phyloP scores from a whole-genome alignment of 2,113 vertebrate species.

The Raphicerus campestris region DNA sequence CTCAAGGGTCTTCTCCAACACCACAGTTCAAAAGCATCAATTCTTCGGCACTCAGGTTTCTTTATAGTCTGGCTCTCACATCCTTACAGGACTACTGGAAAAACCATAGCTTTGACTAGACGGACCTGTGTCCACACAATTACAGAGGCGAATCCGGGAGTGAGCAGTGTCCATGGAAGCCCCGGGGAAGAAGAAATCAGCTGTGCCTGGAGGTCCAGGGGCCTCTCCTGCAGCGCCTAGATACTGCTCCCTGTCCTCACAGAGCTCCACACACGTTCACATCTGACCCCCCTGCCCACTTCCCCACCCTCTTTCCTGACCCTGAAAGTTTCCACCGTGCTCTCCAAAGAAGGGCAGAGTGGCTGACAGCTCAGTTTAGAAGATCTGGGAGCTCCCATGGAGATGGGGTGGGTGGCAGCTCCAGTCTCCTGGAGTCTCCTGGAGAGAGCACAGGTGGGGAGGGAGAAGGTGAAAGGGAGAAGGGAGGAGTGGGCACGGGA shows the following conservation, averaged over 20 bases:
- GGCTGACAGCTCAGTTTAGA: not conserved
- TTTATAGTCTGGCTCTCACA: not conserved
- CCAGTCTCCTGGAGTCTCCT: not conserved
- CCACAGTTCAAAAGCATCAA: not conserved
- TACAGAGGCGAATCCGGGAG: not conserved
- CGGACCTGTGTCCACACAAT: not conserved
- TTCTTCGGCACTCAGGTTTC: accelerated
- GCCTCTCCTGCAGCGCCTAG: accelerated
- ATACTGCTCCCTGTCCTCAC: not conserved
- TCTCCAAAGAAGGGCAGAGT: not conserved
- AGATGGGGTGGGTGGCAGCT: not conserved
- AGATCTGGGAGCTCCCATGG: not conserved
- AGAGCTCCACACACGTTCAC: not conserved
- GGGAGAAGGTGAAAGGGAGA: not conserved
- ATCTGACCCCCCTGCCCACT: not conserved
- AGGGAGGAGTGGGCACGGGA: not conserved
- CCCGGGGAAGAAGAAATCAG: too few relatives aligned
- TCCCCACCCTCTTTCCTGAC: not conserved
- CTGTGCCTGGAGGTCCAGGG: accelerated
- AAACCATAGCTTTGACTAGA: not conserved
- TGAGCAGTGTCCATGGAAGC: not conserved
- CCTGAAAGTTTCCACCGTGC: not conserved
- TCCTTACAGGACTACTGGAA: not conserved
- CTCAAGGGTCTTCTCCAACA: not conserved
- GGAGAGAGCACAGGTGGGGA: not conserved